Evolutionary conservation across 2,888 invertebrate species (phyloP).

Genomic region (Ormyrus pomaceus): DNA sequence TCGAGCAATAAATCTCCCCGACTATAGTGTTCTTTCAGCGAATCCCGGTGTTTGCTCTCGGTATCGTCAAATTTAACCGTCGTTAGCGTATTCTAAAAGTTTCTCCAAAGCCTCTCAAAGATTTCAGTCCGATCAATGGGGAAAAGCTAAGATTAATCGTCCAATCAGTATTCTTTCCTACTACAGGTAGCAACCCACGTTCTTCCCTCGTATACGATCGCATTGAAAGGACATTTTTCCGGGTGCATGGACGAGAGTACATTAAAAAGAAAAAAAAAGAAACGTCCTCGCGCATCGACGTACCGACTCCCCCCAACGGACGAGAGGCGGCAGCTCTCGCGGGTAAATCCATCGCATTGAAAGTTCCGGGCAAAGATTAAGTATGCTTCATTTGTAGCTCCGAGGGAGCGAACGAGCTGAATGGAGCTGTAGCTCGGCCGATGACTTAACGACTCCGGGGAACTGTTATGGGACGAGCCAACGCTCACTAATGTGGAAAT

Average conservation of each 20-base stretch:
- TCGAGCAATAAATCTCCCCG: too few species aligned
- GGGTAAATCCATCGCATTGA: not conserved
- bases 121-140: not conserved
- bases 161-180: conserved; percentile 8
- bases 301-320: not conserved
- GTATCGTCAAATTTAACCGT: too few species aligned
- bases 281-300: not conserved
- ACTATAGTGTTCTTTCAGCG: too few species aligned
- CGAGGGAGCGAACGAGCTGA: conserved; percentile 10
- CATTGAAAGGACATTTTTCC: conserved; percentile 35
- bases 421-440: conserved; percentile 2
- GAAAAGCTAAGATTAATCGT: conserved; percentile 19
- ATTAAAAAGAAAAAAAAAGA: not conserved
- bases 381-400: conserved; percentile 27
- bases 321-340: not conserved
- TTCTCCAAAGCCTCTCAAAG: not conserved
- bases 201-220: not conserved
- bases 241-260: conserved; percentile 1
- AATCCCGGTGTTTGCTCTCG: too few species aligned
- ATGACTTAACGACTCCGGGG: conserved; percentile 46
- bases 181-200: not conserved
- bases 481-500: conserved; percentile 23
- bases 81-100: too few species aligned
- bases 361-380: conserved; percentile 29
- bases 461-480: not conserved